phyloP scores from a whole-genome alignment of 2,888 invertebrate species.

The Microplitis manilae region DNA sequence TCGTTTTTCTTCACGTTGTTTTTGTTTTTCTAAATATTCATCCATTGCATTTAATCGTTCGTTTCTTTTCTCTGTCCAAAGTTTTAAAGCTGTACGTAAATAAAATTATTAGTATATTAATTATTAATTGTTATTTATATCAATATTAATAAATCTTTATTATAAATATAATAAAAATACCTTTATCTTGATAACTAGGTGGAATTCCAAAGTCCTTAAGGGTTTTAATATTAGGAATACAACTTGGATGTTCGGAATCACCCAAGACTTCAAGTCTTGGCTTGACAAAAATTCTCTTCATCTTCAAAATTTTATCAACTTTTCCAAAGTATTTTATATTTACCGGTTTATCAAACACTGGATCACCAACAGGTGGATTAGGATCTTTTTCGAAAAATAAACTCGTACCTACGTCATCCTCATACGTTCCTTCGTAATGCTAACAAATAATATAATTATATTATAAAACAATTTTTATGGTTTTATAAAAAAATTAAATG shows the following conservation, averaged over 20 bases:
- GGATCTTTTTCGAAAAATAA: slow-evolving; percentile 81
- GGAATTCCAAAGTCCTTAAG: slow-evolving; percentile 63
- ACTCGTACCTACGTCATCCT: slow-evolving; percentile 80
- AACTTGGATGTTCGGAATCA: slow-evolving; percentile 60
- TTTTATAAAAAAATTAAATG: no score
- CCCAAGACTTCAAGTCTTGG: slow-evolving; percentile 67
- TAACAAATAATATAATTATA: slow-evolving; percentile 45
- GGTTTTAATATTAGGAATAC: slow-evolving; percentile 59
- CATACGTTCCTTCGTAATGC: slow-evolving; percentile 78
- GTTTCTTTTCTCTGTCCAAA: slow-evolving; percentile 60
- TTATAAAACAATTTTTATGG: not conserved
- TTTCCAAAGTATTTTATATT: slow-evolving; percentile 77
- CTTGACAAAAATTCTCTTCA: slow-evolving; percentile 80
- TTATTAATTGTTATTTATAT: not conserved
- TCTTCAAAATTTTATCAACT: slow-evolving; percentile 78
- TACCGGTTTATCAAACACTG: slow-evolving; percentile 74
- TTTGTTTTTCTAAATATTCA: slow-evolving; percentile 62
- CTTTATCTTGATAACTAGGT: slow-evolving; percentile 59
- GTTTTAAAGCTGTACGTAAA: slow-evolving; percentile 54
- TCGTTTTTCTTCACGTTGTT: slow-evolving; percentile 60
- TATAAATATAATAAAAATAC: slow-evolving; percentile 48
- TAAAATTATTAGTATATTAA: not conserved
- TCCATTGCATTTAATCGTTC: slow-evolving; percentile 59
- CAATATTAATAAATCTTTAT: not conserved
- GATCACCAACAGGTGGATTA: slow-evolving; percentile 67